A percentile compares a stretch with the other conserved stretches of the same genome.
Conservation (phyloP, 2,113 vertebrate species). For the Indicator maculatus region DNA sequence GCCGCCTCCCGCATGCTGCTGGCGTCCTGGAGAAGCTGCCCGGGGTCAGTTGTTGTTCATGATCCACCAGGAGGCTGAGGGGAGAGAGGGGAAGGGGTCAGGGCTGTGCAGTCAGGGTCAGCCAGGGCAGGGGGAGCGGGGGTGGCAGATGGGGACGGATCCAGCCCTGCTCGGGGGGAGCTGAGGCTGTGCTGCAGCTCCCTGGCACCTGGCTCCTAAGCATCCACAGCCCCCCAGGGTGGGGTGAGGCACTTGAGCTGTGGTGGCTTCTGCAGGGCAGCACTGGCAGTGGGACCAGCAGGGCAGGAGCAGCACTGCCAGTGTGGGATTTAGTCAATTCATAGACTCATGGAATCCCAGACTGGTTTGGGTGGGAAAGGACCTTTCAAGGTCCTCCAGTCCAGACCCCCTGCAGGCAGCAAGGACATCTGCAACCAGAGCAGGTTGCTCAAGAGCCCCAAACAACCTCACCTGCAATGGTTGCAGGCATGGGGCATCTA, state of each 20-base stretch:
- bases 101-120: neutral
- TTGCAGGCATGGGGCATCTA: too few species aligned
- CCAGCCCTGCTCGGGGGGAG: neutral
- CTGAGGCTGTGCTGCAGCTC: too few species aligned
- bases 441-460: too few species aligned
- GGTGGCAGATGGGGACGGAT: neutral
- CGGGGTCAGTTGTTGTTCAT: conserved; percentile 88
- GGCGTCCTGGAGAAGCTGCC: neutral
- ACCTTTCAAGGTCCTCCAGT: too few species aligned
- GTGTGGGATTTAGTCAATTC: fast-evolving
- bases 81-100: conserved; percentile 21
- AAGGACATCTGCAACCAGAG: too few species aligned
- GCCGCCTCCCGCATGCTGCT: neutral
- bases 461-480: too few species aligned
- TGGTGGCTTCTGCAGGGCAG: neutral
- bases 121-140: neutral
- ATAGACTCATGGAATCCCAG: too few species aligned
- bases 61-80: conserved; percentile 94
- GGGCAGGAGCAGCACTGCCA: neutral
- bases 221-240: neutral
- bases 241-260: neutral
- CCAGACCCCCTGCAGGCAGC: too few species aligned
- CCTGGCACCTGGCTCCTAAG: neutral
- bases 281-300: neutral
- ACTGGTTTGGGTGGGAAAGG: too few species aligned